Conservation (phyloP, 2,888 invertebrate species). For the Oligia latruncula region DNA sequence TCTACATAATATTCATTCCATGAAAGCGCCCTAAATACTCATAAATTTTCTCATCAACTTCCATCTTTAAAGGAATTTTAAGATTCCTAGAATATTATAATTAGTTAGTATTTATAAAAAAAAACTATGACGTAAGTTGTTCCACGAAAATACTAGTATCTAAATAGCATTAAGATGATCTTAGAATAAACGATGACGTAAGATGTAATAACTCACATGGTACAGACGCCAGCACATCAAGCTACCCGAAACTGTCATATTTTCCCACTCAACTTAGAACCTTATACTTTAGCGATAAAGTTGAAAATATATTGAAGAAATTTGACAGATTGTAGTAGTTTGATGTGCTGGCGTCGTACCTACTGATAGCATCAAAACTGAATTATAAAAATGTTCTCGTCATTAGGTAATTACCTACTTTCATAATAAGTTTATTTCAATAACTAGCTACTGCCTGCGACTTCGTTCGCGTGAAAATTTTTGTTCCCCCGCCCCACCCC, state of each 20-base stretch:
- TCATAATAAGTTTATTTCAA: background rate
- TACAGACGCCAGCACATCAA: no score
- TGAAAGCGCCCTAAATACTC: background rate
- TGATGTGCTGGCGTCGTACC: no score
- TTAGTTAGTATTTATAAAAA: background rate
- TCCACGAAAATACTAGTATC: background rate
- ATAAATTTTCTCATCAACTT: background rate
- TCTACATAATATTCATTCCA: background rate
- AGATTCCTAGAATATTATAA: constrained; percentile 3
- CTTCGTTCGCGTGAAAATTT: background rate
- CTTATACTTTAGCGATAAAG: no score
- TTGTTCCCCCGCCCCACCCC: background rate
- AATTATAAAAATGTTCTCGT: background rate
- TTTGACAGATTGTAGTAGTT: no score
- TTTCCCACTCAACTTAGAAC: no score
- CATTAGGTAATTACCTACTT: background rate
- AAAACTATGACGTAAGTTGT: background rate
- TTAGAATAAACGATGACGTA: constrained; percentile 11
- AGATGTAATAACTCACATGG: background rate
- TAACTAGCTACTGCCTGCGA: background rate
- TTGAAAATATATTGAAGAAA: no score
- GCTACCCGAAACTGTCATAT: no score
- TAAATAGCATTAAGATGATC: background rate
- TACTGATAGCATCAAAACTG: no score
- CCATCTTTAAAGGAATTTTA: constrained; percentile 3